Base-by-base conservation (phyloP, 2,113 vertebrate species). In the Sapayoa aenigma region DNA sequence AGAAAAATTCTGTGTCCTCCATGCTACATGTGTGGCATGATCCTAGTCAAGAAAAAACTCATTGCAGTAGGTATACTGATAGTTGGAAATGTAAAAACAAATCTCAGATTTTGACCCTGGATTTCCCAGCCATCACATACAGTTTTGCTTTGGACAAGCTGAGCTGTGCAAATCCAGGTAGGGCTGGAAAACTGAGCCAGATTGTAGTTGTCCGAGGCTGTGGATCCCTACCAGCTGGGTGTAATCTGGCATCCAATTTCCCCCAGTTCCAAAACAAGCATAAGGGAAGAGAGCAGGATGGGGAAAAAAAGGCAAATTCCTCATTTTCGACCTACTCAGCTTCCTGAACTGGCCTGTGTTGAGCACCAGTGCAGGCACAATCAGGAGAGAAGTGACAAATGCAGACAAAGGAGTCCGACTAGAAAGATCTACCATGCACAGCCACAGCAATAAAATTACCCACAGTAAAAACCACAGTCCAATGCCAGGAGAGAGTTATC, bases 341-440 rank as follows among this genome's bases (percentile, higher is more conserved):
- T 77, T 80, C 84, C 85, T 68, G 35, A 65, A 15, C 23, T 55
- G 49, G 4, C 39, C 76, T 68, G 25, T 22, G 49, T 59, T 65
- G 20, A 42, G 23, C 7, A 2, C 39, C 25, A 39, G 6, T 35
- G 41, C n/a, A 69, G 37, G 27, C 4, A 3, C 0, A 0, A 21
- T 24, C 13, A 72, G 30, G 59, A 66, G 27, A 35, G 19, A 67
- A 11, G 37, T 49, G 12, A 65, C 71, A 71, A 82, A 14, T 33
- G 46, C 42, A 59, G 63, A 7, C 46, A 74, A 46, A 46, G 53
- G 11, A 56, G 30, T 10, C 42, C 39, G 24, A 31, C 33, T 76
- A n/a, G 53, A 25, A 73, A 69, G 46, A 23, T 44, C 27, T 22
- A 6, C 35, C 44, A 80, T 68, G 4, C 42, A 28, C 2, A 9